Evolutionary conservation across 2,888 invertebrate genomes (phyloP), one percentile per base, ranked within the genome.

Genomic region (Disparrhopalites patrizii): DNA sequence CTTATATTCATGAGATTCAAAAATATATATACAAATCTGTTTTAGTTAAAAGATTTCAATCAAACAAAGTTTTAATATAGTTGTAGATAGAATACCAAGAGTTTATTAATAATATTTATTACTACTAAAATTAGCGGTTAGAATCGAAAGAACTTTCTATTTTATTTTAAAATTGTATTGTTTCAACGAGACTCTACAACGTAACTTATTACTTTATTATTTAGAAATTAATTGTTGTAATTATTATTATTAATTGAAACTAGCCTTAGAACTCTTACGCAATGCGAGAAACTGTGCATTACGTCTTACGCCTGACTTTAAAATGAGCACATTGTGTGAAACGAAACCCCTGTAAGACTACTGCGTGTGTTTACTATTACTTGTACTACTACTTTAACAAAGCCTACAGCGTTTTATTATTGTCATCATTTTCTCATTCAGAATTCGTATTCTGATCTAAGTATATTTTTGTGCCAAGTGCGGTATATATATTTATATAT

Each of bases 391-490:
- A n/a, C n/a, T n/a, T n/a, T n/a, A n/a, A n/a, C n/a, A n/a, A n/a
- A n/a, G n/a, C n/a, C n/a, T n/a, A n/a, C n/a, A n/a, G n/a, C n/a
- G n/a, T n/a, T n/a, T n/a, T n/a, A n/a, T n/a, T n/a, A n/a, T n/a
- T n/a, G n/a, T n/a, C n/a, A n/a, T n/a, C n/a, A n/a, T n/a, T n/a
- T 58, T 40, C 51, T 25, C 62, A 62, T 52, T 33, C 36, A 50
- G 30, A 30, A 18, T 66, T 62, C 69, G 69, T 68, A 70, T 69
- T 72, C 70, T 70, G 67, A 73, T 65, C 65, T 68, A 69, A 73
- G 70, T 70, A 67, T 70, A 65, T 70, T 70, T 70, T 68, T 73
- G 73, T 73, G 73, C 73, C 73, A 73, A 73, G 67, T 65, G 64
- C 50, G 27, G n/a, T 28, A 40, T 47, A 30, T 61, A 30, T n/a